phyloP scores from a whole-genome alignment of 2,113 vertebrate genomes.

The Tyrannus savana region DNA sequence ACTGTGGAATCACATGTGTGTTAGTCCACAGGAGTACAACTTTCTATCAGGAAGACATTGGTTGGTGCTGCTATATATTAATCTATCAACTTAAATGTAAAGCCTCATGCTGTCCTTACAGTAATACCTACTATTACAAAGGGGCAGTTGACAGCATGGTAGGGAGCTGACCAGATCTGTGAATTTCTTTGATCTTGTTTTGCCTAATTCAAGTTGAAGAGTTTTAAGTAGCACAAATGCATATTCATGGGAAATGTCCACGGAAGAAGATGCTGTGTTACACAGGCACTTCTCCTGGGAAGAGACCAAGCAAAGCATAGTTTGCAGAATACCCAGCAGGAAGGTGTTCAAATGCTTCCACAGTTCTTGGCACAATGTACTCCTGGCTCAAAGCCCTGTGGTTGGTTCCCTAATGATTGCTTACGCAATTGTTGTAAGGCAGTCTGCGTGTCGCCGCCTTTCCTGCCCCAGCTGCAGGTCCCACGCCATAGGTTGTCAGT shows the following conservation, averaged over 20 bases:
- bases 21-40: not conserved
- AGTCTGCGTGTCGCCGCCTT: fast-evolving
- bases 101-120: not conserved
- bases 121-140: no score
- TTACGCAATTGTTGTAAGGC: not conserved
- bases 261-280: not conserved
- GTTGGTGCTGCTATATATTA: not conserved
- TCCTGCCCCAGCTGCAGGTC: not conserved
- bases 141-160: not conserved
- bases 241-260: no score
- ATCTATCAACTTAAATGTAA: not conserved
- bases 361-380: not conserved
- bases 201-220: not conserved
- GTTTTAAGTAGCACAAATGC: not conserved
- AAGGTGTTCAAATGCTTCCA: not conserved
- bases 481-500: fast-evolving
- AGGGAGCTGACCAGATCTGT: not conserved
- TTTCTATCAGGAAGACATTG: not conserved
- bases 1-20: not conserved
- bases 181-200: not conserved
- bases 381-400: not conserved
- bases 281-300: not conserved
- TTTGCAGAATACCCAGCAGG: not conserved
- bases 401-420: not conserved
- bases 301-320: not conserved